These are phyloP conservation scores for Drosophila niveifrons DNA, from an alignment of 2,888 invertebrate genomes.

Conservation along the genomic window DNA sequence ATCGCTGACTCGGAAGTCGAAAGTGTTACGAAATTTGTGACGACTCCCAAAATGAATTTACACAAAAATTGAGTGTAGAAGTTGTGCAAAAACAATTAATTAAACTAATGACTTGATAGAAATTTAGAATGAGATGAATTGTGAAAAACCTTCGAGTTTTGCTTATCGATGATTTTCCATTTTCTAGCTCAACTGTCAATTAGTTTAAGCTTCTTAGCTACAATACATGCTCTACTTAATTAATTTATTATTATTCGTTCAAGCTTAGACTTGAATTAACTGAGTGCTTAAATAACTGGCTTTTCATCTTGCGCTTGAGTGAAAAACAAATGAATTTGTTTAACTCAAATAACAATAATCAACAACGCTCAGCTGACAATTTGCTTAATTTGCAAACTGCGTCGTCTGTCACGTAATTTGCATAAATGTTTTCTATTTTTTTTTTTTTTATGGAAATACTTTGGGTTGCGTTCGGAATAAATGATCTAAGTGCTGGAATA, in stretches of 20 bases:
- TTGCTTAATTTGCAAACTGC: constrained; percentile 42
- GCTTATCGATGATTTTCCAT: constrained; percentile 15
- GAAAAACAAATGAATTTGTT: constrained; percentile 45
- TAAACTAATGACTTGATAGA: constrained; percentile 73
- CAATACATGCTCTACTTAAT: constrained; percentile 8
- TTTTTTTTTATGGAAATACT: constrained; percentile 25
- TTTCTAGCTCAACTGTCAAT: constrained; percentile 6
- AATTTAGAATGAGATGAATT: constrained; percentile 30
- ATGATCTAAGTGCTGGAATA: neutral
- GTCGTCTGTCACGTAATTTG: constrained; percentile 44
- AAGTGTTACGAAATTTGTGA: constrained; percentile 60
- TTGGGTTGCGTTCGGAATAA: constrained; percentile 10
- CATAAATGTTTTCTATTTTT: constrained; percentile 35
- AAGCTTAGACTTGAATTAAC: constrained; percentile 2
- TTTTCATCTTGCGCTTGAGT: constrained; percentile 23
- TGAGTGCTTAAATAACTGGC: neutral
- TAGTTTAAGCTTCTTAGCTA: neutral
- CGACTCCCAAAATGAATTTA: constrained; percentile 50
- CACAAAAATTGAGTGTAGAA: constrained; percentile 52
- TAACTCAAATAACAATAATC: constrained; percentile 59
- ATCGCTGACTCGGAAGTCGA: constrained; percentile 27
- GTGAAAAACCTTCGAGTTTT: constrained; percentile 19
- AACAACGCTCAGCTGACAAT: constrained; percentile 19
- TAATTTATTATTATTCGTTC: neutral
- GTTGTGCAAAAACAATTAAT: constrained; percentile 68